Conservation (phyloP, 2,113 vertebrate genomes). For the Heterotis niloticus region DNA sequence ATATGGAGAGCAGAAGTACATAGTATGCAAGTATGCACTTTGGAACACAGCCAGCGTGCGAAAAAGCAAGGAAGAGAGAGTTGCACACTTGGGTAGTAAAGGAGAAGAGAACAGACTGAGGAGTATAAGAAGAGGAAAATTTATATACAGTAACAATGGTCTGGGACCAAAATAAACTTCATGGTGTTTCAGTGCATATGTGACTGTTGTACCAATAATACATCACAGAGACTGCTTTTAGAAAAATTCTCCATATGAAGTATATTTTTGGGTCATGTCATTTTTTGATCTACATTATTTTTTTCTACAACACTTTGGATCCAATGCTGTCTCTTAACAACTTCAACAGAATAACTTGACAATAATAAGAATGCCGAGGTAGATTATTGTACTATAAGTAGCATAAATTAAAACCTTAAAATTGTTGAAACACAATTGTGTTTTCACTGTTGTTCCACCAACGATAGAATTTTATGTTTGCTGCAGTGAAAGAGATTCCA, state of each 20-base stretch:
- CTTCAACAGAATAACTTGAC: not conserved
- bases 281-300: not conserved
- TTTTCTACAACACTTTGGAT: not conserved
- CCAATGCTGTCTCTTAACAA: not conserved
- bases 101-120: not conserved
- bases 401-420: not conserved
- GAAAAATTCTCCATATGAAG: not conserved
- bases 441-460: not conserved
- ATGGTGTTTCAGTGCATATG: slow-evolving; percentile 6
- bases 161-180: slow-evolving; percentile 1
- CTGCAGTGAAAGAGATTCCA: not conserved
- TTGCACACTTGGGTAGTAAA: not conserved
- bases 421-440: not conserved
- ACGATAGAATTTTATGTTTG: not conserved
- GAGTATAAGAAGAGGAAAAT: not conserved
- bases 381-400: not conserved
- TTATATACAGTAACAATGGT: not conserved
- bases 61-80: not conserved
- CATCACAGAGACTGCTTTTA: not conserved
- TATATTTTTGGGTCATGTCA: not conserved
- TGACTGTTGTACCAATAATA: slow-evolving; percentile 1
- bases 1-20: not conserved
- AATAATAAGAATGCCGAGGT: not conserved
- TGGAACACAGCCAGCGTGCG: not conserved
- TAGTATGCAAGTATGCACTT: slow-evolving; percentile 1